Base-by-base conservation (phyloP, 2,888 invertebrate genomes). In the Tuta absoluta region DNA sequence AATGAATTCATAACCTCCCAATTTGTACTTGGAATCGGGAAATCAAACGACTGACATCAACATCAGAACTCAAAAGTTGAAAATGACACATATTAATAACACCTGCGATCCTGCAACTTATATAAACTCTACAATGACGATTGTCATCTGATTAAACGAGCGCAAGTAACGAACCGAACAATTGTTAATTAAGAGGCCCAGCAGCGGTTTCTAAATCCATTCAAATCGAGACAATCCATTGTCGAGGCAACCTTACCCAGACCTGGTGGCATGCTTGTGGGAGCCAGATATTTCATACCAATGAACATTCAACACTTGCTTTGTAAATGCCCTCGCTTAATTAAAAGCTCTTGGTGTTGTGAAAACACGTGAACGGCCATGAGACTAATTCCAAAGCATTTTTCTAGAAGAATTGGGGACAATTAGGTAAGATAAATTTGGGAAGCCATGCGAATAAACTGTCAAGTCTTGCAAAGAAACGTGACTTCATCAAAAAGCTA, bases 111-210 rank as follows among this genome's bases (percentile, higher is more conserved):
- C 48, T 19, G 11, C 2, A n/a, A 7, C n/a, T n/a, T 14, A n/a
- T n/a, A n/a, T n/a, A 41, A 14, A 41, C 2, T n/a, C 5, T 51
- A 51, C 19, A 19, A 21, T 51, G 11, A 53, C 41, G 19, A 38
- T 58, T 56, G 56, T 10, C 58, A 19, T 58, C 4, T 37, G 37
- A 59, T 59, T 59, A 41, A 38, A 37, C 66, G 45, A 66, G 68
- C 70, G 68, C 65, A 74, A 70, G 69, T 65, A 66, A 68, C 62
- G 70, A 62, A 66, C 65, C 64, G 70, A 81, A 85, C 85, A 85
- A 85, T 82, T 68, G 79, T 69, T 73, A 70, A 81, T 84, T 81
- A 83, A 72, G 71, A 72, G 67, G 71, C 69, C 33, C 33, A 33
- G 69, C 73, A 69, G 69, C 70, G 68, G 68, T 76, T 75, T 71